These are phyloP conservation scores for Ericerus pela DNA, from an alignment of 1,140 invertebrate species.

Conservation along the genomic window DNA sequence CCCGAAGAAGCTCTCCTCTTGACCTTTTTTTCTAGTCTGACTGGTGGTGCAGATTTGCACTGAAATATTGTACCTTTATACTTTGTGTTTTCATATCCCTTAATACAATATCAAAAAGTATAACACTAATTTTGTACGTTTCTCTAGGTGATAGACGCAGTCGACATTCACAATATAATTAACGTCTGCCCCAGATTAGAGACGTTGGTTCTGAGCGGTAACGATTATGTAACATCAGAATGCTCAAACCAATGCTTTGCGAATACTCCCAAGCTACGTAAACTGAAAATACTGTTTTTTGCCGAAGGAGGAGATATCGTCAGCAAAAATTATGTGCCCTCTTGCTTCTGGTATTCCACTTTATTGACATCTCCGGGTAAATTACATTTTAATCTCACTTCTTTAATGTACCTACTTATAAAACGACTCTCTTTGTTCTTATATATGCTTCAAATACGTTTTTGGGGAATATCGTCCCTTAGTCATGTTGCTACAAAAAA, in stretches of 20 bases:
- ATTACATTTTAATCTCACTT: neutral
- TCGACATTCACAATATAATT: constrained; percentile 26
- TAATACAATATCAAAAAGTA: neutral
- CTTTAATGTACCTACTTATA: neutral
- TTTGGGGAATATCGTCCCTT: too few relatives aligned
- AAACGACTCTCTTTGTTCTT: too few relatives aligned
- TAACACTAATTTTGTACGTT: neutral
- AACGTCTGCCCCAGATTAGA: constrained; percentile 22
- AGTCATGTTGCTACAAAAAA: too few relatives aligned
- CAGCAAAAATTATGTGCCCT: constrained; percentile 25
- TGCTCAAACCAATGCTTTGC: constrained; percentile 18
- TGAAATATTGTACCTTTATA: neutral
- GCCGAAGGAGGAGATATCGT: constrained; percentile 29
- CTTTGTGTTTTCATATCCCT: neutral
- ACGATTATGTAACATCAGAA: constrained; percentile 22
- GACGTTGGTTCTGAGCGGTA: constrained; percentile 25
- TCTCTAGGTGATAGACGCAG: constrained; percentile 27
- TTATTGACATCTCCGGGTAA: constrained; percentile 17
- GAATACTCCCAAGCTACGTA: neutral
- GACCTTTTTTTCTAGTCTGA: neutral
- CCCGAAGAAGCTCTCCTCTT: too few relatives aligned
- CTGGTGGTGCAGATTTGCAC: neutral
- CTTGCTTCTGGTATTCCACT: constrained; percentile 26
- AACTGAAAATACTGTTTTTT: constrained; percentile 24
- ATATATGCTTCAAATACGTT: too few relatives aligned